phyloP scores from a whole-genome alignment of 2,797 vertebrate genomes.

The Echeneis naucrates region DNA sequence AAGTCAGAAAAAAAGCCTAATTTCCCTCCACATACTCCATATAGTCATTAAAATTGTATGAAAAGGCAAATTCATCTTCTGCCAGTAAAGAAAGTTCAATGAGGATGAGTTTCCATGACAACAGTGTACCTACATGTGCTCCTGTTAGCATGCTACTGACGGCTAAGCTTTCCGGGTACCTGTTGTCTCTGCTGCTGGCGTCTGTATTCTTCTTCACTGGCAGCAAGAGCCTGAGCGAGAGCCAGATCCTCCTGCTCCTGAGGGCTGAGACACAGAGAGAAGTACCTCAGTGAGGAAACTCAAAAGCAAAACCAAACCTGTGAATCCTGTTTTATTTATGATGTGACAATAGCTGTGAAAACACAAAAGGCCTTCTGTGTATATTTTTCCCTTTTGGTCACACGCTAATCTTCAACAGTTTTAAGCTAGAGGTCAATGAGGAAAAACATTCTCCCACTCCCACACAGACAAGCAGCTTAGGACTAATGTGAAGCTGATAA shows the following conservation, averaged over 20 bases:
- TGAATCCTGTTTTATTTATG: not conserved
- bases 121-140: conserved; percentile 76
- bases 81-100: conserved; percentile 27
- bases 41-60: not conserved
- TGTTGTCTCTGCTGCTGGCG: conserved; percentile 88
- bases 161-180: conserved; percentile 85
- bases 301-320: not conserved
- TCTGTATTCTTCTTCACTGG: conserved; percentile 86
- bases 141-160: conserved; percentile 82
- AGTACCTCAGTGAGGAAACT: no score
- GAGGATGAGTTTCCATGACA: conserved; percentile 32
- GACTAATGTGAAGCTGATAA: not conserved
- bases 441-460: conserved; percentile 2
- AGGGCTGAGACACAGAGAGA: conserved; percentile 75
- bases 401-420: not conserved
- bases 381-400: no score
- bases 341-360: no score
- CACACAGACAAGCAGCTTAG: not conserved
- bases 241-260: conserved; percentile 90
- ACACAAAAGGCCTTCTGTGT: no score
- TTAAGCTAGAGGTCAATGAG: not conserved
- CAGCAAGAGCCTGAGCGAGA: conserved; percentile 88
- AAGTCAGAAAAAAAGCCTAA: conserved; percentile 23
- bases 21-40: not conserved
- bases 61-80: conserved; percentile 36